phyloP scores from a whole-genome alignment of 2,888 invertebrate species.

The Rosalia funebris region DNA sequence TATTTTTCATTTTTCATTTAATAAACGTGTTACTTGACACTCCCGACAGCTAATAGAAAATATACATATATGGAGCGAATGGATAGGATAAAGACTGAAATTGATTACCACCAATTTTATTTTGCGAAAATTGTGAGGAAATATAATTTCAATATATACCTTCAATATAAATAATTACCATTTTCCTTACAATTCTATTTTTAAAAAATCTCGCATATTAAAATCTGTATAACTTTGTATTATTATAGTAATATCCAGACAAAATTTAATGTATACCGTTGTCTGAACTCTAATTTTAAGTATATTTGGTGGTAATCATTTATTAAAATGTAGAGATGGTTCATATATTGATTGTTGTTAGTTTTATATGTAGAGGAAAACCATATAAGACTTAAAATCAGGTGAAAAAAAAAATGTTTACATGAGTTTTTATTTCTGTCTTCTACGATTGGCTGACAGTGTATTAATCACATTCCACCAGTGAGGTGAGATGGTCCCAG shows the following conservation, averaged over 20 bases:
- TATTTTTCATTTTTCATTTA: background rate
- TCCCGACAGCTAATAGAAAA: constrained; percentile 10
- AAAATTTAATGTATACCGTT: background rate
- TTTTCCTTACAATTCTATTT: background rate
- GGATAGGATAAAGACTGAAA: constrained; percentile 25
- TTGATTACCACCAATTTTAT: constrained; percentile 26
- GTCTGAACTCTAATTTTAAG: background rate
- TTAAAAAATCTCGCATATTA: no score
- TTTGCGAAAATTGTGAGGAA: background rate
- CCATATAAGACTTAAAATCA: constrained; percentile 34
- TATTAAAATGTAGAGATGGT: constrained; percentile 18
- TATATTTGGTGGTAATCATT: constrained; percentile 20
- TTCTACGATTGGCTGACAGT: constrained; percentile 23
- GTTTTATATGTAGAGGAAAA: constrained; percentile 25
- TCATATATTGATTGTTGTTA: constrained; percentile 26
- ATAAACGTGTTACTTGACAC: constrained; percentile 15
- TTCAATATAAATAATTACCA: background rate
- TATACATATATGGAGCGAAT: constrained; percentile 12
- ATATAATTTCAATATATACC: background rate
- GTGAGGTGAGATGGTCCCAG: no score
- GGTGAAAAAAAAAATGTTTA: constrained; percentile 17
- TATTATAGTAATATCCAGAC: background rate
- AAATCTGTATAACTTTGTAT: no score
- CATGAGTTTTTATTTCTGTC: constrained; percentile 27
- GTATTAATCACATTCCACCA: background rate